Evolutionary conservation across 2,888 invertebrate species (phyloP).

Genomic region (Selenia dentaria): DNA sequence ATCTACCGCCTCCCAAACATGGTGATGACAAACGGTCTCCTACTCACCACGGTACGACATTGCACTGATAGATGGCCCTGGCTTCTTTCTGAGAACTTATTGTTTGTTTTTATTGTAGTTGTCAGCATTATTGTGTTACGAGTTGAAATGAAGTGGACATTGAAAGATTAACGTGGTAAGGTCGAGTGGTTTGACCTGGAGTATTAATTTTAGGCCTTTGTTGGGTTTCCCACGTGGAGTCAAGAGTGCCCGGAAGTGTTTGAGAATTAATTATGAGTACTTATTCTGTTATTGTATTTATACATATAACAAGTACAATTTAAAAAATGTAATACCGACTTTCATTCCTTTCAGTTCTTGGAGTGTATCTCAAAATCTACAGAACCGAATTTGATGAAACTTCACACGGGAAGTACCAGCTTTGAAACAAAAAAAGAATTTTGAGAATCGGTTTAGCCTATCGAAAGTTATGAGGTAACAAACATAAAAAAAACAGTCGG

Average conservation of each 20-base stretch:
- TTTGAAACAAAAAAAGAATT: too few species aligned
- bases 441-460: too few species aligned
- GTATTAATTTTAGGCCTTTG: slow-evolving; percentile 6
- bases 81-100: slow-evolving; percentile 18
- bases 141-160: slow-evolving; percentile 18
- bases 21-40: slow-evolving; percentile 14
- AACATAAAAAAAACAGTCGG: too few species aligned
- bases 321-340: too few species aligned
- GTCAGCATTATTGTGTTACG: neutral
- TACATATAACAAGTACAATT: too few species aligned
- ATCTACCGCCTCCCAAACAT: slow-evolving; percentile 9
- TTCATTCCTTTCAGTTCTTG: too few species aligned
- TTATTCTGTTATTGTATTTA: too few species aligned
- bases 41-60: slow-evolving; percentile 11
- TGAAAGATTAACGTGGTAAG: slow-evolving; percentile 12
- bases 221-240: neutral
- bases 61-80: slow-evolving; percentile 19
- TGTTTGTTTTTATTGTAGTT: slow-evolving; percentile 21
- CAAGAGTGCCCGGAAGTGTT: neutral
- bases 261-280: neutral
- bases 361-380: too few species aligned
- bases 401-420: too few species aligned
- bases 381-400: too few species aligned
- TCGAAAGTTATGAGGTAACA: too few species aligned
- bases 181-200: slow-evolving; percentile 13